Percentiles rank a stretch among this genome's conserved stretches.
These are phyloP conservation scores for Drosophila pseudoananassae DNA, from an alignment of 1,140 invertebrate genomes.

Conservation along the genomic window DNA sequence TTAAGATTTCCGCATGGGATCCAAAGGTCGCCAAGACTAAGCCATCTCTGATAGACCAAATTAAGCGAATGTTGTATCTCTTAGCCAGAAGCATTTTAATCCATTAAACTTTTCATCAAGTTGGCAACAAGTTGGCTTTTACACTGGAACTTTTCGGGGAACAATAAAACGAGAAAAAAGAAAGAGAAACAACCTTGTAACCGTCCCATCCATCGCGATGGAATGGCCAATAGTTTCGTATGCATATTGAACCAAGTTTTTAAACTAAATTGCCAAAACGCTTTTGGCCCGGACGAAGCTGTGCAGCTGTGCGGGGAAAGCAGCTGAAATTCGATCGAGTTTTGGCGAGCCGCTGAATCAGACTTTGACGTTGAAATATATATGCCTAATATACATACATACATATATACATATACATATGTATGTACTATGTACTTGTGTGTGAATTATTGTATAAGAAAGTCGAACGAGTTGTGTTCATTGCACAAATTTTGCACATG, in stretches of 20 bases:
- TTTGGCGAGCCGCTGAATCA: slow-evolving; percentile 41
- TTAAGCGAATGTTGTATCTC: not conserved
- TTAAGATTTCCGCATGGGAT: not conserved
- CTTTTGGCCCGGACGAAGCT: not conserved
- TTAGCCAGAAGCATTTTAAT: slow-evolving; percentile 6
- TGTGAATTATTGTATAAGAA: slow-evolving; percentile 45
- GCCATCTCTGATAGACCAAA: not conserved
- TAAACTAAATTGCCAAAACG: slow-evolving; percentile 14
- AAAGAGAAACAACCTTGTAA: slow-evolving; percentile 1
- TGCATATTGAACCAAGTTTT: slow-evolving; percentile 16
- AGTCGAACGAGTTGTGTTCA: slow-evolving; percentile 40
- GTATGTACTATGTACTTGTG: slow-evolving; percentile 3
- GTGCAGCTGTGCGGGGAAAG: slow-evolving; percentile 13
- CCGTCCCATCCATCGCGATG: not conserved
- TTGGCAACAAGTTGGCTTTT: slow-evolving; percentile 18
- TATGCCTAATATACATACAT: slow-evolving; percentile 8
- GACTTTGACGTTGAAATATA: slow-evolving; percentile 28
- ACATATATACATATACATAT: not conserved
- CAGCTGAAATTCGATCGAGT: slow-evolving; percentile 18
- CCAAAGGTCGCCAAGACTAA: not conserved
- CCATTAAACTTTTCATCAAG: slow-evolving; percentile 4
- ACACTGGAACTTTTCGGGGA: not conserved
- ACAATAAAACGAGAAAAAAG: not conserved
- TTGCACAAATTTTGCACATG: slow-evolving; percentile 68
- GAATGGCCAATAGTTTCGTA: slow-evolving; percentile 7